Conservation (phyloP, 2,797 vertebrate species). For the Pangasius larnaudii region DNA sequence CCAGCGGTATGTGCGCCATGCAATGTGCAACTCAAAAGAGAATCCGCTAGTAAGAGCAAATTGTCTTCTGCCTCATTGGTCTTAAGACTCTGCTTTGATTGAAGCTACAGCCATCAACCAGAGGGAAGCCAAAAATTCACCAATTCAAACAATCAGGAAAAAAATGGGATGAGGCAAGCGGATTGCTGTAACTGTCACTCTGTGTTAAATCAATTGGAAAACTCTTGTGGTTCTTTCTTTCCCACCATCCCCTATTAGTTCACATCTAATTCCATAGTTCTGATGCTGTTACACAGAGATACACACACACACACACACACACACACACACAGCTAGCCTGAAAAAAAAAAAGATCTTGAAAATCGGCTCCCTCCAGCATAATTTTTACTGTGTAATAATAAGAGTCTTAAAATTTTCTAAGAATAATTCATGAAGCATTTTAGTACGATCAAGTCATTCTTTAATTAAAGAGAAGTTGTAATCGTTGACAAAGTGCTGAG, state of each 20-base stretch:
- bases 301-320: not conserved
- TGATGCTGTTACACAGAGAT: not conserved
- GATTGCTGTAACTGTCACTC: conserved; percentile 72
- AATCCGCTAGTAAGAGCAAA: conserved; percentile 76
- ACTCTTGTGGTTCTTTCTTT: conserved; percentile 63
- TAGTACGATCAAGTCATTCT: not conserved
- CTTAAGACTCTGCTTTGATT: conserved; percentile 75
- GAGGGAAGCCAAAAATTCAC: conserved; percentile 81
- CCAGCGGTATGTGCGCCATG: conserved; percentile 77
- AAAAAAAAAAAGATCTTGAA: not conserved
- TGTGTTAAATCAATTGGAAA: conserved; percentile 83
- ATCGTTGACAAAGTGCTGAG: too few species aligned
- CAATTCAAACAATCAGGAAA: conserved; percentile 80
- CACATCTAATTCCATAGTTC: conserved; percentile 15
- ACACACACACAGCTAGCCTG: not conserved
- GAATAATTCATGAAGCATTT: not conserved
- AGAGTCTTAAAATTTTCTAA: not conserved
- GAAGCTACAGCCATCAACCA: conserved; percentile 69
- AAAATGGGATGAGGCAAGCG: conserved; percentile 74
- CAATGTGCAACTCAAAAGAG: conserved; percentile 75
- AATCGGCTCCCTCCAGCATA: not conserved
- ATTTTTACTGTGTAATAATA: not conserved
- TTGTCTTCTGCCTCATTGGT: conserved; percentile 77
- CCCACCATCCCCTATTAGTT: not conserved
- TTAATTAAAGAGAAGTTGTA: too few species aligned